Base-by-base conservation (phyloP, 1,140 invertebrate species). In the Brachionus koreanus region DNA sequence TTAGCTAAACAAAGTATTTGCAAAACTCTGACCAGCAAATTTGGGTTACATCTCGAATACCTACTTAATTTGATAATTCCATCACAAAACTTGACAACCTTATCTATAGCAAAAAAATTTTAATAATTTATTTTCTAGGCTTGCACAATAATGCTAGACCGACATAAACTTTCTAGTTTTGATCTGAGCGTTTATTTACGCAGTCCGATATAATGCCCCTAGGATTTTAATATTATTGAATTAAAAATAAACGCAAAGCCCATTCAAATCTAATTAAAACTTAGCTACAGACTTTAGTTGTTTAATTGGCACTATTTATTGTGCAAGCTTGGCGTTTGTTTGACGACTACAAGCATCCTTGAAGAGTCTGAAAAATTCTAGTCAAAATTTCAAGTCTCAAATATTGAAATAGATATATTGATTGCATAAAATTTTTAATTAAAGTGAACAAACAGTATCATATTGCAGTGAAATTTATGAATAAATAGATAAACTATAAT, bases 1-100 rank as follows among this genome's bases (percentile, higher is more conserved):
- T 39, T 69, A 39, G 16, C 33, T 65, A 65, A 65, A 65, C 33
- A 33, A 33, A 39, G 65, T 69, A 69, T 69, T 69, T 69, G 37
- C 65, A 69, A 33, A 69, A 69, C n/a, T 69, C 37, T 42, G 33
- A 37, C n/a, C 16, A 37, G 16, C 6, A 23, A 69, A 37, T 69
- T 37, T 39, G 16, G 33, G 33, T 69, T 57, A 57, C 49, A 57
- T 16, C 49, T 23, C 49, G 49, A 57, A 57, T 57, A 57, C 49
- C 49, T 57, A 57, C 49, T 57, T 25, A 57, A 25, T 57, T 57
- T 57, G 49, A 57, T 57, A 57, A 57, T 57, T 57, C 49, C 49
- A 57, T 57, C 49, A 49, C 49, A 57, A 57, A 57, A 23, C 49
- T 57, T 25, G 49, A 57, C 49, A 57, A 57, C 49, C 49, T 57